Base-by-base conservation (phyloP, 2,113 vertebrate genomes). In the Neodontobutis hainanensis region DNA sequence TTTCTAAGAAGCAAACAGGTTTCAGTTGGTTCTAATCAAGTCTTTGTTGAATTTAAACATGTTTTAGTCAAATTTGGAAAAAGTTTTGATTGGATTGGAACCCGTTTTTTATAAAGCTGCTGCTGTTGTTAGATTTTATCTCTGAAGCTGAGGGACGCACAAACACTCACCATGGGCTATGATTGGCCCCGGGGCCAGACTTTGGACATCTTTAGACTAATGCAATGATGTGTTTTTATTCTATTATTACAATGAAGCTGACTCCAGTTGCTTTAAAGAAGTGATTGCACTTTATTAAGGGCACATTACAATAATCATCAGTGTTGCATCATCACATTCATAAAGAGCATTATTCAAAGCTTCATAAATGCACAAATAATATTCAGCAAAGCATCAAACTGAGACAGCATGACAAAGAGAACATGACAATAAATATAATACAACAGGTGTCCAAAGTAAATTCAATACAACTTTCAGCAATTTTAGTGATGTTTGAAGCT, bases 231-330 rank as follows among this genome's bases (percentile, higher is more conserved):
- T 27, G 19, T 27, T 27, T n/a, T 27, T 27, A 3, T 27, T 27
- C 1, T 27, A 27, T 27, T 27, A 27, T 27, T 27, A 27, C 1
- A 27, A 27, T 27, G 19, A 49, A 3, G 27, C 34, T 32, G 12
- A 53, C 8, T 27, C 0, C 49, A 11, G 43, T 7, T 40, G 48
- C 43, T 61, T 43, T 15, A 47, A 51, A 48, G 8, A 5, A 45
- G 61, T 68, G 36, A 47, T n/a, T 61, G 49, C 11, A 51, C 43
- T 80, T 72, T 72, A 80, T 65, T 80, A n/a, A 50, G 60, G 14
- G 16, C 27, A 76, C 73, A n/a, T 52, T 50, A 76, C 68, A 78
- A 64, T 51, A 52, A 32, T 50, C 42, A 52, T 72, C 59, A 34
- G 4, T 42, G 68, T 35, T 16, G 14, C 6, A 34, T 19, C 34